A percentile compares a stretch with the other conserved stretches of the same genome.
Conservation (phyloP, 2,888 invertebrate species). For the Julus scanicus region DNA sequence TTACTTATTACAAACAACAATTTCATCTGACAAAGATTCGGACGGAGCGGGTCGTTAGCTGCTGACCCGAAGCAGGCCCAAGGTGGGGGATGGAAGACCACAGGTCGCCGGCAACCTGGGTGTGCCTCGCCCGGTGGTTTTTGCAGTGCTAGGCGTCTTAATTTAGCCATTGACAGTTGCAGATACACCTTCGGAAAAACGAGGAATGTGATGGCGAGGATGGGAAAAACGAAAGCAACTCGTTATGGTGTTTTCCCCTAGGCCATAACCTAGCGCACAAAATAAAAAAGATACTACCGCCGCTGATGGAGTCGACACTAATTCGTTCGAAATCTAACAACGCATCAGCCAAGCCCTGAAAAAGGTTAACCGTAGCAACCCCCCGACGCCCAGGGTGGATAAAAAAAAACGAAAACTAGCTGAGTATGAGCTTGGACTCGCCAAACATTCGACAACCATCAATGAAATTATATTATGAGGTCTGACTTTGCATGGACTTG, state of each 20-base stretch:
- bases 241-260: background rate
- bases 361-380: constrained; percentile 8
- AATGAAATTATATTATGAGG: too few species aligned
- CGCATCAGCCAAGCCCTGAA: constrained; percentile 22
- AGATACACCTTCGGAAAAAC: background rate
- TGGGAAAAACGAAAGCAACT: background rate
- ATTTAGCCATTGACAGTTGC: constrained; percentile 39
- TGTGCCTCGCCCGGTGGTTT: constrained; percentile 52
- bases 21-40: constrained; percentile 53
- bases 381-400: constrained; percentile 5
- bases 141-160: background rate
- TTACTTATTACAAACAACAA: constrained; percentile 55
- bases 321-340: constrained; percentile 39
- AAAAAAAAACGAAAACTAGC: background rate
- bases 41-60: constrained; percentile 22
- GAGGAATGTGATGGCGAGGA: background rate
- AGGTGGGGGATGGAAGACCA: constrained; percentile 40
- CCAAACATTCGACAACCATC: too few species aligned
- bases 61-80: background rate
- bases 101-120: constrained; percentile 47
- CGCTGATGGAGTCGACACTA: background rate
- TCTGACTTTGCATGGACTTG: too few species aligned
- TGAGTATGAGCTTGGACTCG: background rate
- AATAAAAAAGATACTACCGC: background rate
- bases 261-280: background rate